These are phyloP conservation scores for Ichneumoninae sp. DNA, from an alignment of 2,888 invertebrate species.

Conservation along the genomic window DNA sequence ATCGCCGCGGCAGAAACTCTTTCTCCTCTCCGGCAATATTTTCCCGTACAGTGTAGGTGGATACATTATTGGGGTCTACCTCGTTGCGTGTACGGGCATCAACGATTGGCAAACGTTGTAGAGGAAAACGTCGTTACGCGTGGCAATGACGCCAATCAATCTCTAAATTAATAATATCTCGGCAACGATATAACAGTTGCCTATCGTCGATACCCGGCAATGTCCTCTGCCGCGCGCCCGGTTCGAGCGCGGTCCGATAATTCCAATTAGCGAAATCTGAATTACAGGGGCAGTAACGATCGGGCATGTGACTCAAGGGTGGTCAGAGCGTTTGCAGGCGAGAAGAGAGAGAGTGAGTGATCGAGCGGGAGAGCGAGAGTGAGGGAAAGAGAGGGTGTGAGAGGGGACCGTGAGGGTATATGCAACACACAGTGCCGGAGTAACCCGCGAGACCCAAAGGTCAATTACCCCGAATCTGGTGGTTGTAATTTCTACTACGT, in stretches of 20 bases:
- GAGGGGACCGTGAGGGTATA: conserved; percentile 8
- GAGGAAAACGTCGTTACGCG: conserved; percentile 50
- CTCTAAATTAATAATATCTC: conserved; percentile 78
- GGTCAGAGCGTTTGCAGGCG: conserved; percentile 39
- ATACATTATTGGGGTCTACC: not conserved
- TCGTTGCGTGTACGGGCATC: conserved; percentile 6
- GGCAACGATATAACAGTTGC: conserved; percentile 57
- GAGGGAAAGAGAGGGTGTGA: not conserved
- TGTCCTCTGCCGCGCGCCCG: conserved; percentile 12
- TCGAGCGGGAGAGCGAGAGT: not conserved
- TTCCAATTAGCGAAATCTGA: conserved; percentile 79
- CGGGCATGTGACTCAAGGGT: conserved; percentile 63
- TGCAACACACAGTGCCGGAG: conserved; percentile 30
- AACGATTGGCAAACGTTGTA: conserved; percentile 35
- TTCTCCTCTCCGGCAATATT: no score
- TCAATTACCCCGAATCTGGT: conserved; percentile 66
- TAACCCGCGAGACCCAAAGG: conserved; percentile 57
- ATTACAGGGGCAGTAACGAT: conserved; percentile 69
- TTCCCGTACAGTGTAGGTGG: not conserved
- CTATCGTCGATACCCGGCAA: not conserved
- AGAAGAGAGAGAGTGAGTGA: not conserved
- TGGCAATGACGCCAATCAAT: conserved; percentile 72
- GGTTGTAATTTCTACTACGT: conserved; percentile 66
- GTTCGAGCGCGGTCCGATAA: conserved; percentile 75
- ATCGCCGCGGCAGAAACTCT: no score